Percentiles rank a stretch among this genome's conserved stretches.
phyloP scores from a whole-genome alignment of 2,888 invertebrate genomes.

The Sesia bembeciformis region DNA sequence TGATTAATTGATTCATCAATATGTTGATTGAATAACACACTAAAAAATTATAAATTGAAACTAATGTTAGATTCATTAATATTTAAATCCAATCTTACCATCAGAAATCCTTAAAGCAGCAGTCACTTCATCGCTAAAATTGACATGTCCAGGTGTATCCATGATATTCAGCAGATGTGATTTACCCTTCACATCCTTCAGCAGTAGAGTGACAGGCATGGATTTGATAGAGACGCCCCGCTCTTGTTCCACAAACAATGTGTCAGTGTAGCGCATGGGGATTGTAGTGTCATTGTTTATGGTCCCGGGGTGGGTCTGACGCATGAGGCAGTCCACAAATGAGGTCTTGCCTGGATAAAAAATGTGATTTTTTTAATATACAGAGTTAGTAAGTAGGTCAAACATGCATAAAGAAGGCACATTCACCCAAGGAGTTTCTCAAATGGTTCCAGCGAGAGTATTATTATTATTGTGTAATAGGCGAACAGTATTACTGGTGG shows the following conservation, averaged over 20 bases:
- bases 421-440: too few relatives aligned
- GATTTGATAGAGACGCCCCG: conserved; percentile 98
- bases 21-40: too few relatives aligned
- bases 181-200: conserved; percentile 95
- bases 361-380: background rate
- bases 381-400: too few relatives aligned
- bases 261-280: conserved; percentile 94
- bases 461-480: too few relatives aligned
- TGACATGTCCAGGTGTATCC: conserved; percentile 98
- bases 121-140: conserved; percentile 99
- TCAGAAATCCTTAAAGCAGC: conserved; percentile 93
- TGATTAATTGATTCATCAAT: too few relatives aligned
- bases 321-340: conserved; percentile 95
- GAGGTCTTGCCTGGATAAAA: conserved; percentile 85
- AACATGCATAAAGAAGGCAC: too few relatives aligned
- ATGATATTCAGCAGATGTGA: conserved; percentile 98
- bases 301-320: conserved; percentile 97
- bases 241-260: conserved; percentile 96
- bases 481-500: too few relatives aligned
- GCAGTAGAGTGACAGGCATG: conserved; percentile 93
- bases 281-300: conserved; percentile 81
- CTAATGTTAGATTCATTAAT: too few relatives aligned
- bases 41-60: too few relatives aligned
- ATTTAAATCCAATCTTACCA: conserved; percentile 37
- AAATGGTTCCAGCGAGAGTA: too few relatives aligned